These are phyloP conservation scores for Varecia variegata DNA, from an alignment of 2,797 vertebrate species.

Conservation along the genomic window DNA sequence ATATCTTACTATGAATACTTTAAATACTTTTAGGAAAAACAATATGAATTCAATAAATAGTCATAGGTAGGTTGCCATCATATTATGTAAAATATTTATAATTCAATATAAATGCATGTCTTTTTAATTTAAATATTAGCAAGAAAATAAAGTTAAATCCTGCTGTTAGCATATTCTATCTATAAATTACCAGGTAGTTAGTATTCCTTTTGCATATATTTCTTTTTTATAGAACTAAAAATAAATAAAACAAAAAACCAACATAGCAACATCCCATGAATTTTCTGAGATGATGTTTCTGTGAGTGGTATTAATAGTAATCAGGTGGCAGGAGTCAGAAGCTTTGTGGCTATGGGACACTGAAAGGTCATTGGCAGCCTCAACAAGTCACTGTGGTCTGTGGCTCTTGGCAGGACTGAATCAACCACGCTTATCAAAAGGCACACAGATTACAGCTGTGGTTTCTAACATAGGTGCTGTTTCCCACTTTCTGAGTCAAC, in stretches of 20 bases:
- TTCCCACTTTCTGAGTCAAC: conserved; percentile 3
- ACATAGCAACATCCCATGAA: background rate
- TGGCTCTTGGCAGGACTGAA: background rate
- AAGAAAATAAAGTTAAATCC: conserved; percentile 19
- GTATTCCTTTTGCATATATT: background rate
- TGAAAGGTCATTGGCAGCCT: background rate
- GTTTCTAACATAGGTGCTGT: background rate
- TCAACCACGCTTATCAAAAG: conserved; percentile 8
- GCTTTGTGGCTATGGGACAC: background rate
- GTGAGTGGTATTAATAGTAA: background rate
- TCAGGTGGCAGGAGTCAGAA: background rate
- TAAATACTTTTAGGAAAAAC: background rate
- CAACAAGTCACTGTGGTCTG: background rate
- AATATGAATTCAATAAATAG: background rate
- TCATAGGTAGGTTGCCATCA: background rate
- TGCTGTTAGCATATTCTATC: background rate
- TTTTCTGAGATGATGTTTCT: background rate
- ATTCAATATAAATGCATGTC: background rate
- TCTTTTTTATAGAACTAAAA: conserved; percentile 9
- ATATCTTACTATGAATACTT: background rate
- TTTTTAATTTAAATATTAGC: conserved; percentile 14
- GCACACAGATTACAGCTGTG: background rate
- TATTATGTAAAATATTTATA: background rate
- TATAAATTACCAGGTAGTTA: background rate
- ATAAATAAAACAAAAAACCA: background rate